Conservation (phyloP, 2,113 vertebrate genomes). For the Noctilio leporinus region DNA sequence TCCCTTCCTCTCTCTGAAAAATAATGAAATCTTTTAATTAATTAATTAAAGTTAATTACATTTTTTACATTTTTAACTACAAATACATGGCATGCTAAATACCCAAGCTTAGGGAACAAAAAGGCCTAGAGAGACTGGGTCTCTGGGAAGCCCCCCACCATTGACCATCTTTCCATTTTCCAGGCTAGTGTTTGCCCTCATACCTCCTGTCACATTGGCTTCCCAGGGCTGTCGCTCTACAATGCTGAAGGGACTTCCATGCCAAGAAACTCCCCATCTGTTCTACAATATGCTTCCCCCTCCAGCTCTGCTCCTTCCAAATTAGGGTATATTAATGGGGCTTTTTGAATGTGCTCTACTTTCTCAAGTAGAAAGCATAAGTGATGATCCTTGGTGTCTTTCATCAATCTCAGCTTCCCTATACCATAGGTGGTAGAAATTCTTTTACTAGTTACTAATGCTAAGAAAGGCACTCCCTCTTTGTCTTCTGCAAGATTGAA, state of each 20-base stretch:
- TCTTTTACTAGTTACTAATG: not conserved
- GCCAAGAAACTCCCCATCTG: not conserved
- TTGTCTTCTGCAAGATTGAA: not conserved
- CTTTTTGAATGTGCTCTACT: not conserved
- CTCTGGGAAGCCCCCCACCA: not conserved
- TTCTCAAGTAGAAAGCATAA: not conserved
- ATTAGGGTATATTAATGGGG: not conserved
- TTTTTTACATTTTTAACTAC: not conserved
- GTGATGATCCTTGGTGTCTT: not conserved
- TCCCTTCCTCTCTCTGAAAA: no score
- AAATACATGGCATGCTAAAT: not conserved
- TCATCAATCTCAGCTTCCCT: not conserved
- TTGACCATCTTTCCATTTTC: not conserved
- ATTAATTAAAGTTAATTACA: not conserved
- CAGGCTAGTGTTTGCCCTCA: not conserved
- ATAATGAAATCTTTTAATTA: no score
- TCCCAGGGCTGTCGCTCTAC: not conserved
- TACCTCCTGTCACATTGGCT: not conserved
- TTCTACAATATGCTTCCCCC: not conserved
- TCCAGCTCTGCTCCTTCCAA: not conserved
- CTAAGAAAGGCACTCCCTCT: not conserved
- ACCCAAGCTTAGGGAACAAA: not conserved
- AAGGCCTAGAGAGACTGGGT: not conserved
- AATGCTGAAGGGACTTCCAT: not conserved
- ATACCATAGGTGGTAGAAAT: not conserved